Evolutionary conservation across 2,797 vertebrate species (phyloP).

Genomic region (Pogoniulus pusillus): DNA sequence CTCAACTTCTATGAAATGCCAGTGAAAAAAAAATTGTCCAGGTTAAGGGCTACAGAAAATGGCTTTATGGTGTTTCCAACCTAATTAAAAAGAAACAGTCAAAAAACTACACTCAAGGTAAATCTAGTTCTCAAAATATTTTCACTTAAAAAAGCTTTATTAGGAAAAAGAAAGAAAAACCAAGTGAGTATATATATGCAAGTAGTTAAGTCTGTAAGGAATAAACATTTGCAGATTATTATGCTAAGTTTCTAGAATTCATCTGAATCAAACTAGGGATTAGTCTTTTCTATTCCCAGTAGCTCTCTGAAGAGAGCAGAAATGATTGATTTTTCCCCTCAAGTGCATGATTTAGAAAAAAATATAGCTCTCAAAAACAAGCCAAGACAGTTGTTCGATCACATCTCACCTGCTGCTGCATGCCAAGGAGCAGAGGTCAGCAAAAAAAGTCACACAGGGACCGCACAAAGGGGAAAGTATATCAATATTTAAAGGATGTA

Average conservation of each 20-base stretch:
- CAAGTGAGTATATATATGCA: background rate
- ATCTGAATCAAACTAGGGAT: constrained; percentile 35
- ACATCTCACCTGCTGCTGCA: constrained; percentile 31
- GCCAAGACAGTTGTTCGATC: constrained; percentile 33
- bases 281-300: constrained; percentile 13
- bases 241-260: constrained; percentile 28
- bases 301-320: constrained; percentile 31
- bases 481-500: constrained; percentile 44
- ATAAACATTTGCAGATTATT: constrained; percentile 37
- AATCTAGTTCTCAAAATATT: background rate
- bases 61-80: background rate
- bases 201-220: constrained; percentile 6
- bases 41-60: background rate
- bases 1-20: background rate
- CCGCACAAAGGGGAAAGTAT: background rate
- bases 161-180: background rate
- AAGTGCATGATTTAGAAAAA: constrained; percentile 13
- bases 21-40: background rate
- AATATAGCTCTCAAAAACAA: constrained; percentile 19
- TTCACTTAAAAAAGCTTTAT: background rate
- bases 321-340: constrained; percentile 53
- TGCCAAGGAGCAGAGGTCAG: constrained; percentile 25
- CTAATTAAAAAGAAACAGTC: background rate
- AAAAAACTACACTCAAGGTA: background rate
- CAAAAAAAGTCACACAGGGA: background rate